These are phyloP conservation scores for Hemicrepidius hirtus DNA, from an alignment of 2,888 invertebrate species.

Conservation along the genomic window DNA sequence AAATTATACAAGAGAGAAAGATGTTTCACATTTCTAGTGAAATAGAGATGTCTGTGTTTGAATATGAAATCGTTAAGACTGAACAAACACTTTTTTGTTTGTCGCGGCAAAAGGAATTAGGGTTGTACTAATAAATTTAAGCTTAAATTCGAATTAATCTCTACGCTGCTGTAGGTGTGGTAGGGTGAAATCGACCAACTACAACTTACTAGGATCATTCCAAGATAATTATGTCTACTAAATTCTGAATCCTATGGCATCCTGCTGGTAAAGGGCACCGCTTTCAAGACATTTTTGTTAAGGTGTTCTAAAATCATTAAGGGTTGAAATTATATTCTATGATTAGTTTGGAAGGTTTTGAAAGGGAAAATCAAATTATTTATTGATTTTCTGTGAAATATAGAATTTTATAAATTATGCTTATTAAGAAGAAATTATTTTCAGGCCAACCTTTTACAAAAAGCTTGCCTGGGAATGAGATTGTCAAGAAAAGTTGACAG, in stretches of 20 bases:
- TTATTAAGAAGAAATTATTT: background rate
- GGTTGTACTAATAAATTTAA: constrained; percentile 14
- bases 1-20: background rate
- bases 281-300: constrained; percentile 4
- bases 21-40: background rate
- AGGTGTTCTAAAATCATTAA: background rate
- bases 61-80: background rate
- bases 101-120: background rate
- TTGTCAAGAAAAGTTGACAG: constrained; percentile 36
- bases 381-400: background rate
- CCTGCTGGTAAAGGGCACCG: constrained; percentile 22
- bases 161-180: constrained; percentile 13
- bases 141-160: constrained; percentile 18
- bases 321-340: background rate
- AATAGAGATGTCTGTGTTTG: constrained; percentile 4
- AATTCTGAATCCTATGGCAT: constrained; percentile 19
- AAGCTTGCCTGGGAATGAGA: background rate
- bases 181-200: constrained; percentile 21
- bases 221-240: constrained; percentile 27
- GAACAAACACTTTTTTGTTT: constrained; percentile 16
- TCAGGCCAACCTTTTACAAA: background rate
- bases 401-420: background rate
- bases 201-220: constrained; percentile 17
- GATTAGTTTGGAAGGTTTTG: no score
- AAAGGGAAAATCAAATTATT: background rate